phyloP scores from a whole-genome alignment of 2,888 invertebrate genomes.

The Athrips mouffetella region DNA sequence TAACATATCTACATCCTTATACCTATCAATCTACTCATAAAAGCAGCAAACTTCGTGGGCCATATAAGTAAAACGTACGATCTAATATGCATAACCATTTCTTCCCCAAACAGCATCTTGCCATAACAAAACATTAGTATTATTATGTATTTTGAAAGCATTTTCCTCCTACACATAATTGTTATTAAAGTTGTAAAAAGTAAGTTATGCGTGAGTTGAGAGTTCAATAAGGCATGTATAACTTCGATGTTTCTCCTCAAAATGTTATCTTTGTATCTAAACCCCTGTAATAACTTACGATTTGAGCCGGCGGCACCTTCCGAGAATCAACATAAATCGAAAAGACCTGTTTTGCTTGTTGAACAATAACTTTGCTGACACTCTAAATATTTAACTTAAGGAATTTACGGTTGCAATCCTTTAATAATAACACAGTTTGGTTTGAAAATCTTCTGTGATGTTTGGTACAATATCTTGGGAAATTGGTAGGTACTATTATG shows the following conservation, averaged over 20 bases:
- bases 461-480: not conserved
- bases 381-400: conserved; percentile 15
- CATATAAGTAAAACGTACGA: conserved; percentile 2
- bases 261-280: too few species aligned
- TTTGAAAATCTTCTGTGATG: not conserved
- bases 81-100: conserved; percentile 5
- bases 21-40: conserved; percentile 29
- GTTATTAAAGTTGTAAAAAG: too few species aligned
- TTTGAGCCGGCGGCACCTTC: not conserved
- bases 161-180: too few species aligned
- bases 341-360: conserved; percentile 16
- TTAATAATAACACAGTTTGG: conserved; percentile 7
- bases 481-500: not conserved
- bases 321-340: not conserved
- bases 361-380: conserved; percentile 14
- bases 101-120: conserved; percentile 2
- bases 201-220: too few species aligned
- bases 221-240: too few species aligned
- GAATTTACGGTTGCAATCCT: conserved; percentile 3
- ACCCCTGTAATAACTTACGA: too few species aligned
- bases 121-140: conserved; percentile 11
- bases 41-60: conserved; percentile 2
- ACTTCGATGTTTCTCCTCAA: too few species aligned
- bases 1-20: conserved; percentile 40
- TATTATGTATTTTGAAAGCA: too few species aligned